Evolutionary conservation across 2,888 invertebrate species (phyloP).

Genomic region (Hypsopygia costalis): DNA sequence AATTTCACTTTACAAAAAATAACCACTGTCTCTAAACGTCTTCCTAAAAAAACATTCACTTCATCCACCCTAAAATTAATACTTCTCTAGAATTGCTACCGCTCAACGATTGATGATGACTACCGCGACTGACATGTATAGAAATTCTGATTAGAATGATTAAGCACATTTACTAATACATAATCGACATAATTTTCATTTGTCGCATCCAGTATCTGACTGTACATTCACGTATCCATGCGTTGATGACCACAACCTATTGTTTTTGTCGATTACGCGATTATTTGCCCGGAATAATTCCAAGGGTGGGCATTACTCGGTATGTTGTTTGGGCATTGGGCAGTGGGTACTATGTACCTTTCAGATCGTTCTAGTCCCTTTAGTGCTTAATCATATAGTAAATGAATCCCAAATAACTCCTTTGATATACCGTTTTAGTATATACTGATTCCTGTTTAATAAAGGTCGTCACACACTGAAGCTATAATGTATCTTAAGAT

Average conservation of each 20-base stretch:
- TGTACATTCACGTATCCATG: conserved; percentile 16
- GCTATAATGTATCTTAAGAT: too few species aligned
- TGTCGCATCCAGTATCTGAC: conserved; percentile 34
- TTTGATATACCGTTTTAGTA: conserved; percentile 2
- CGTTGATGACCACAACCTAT: conserved; percentile 21
- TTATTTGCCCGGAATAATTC: conserved; percentile 55
- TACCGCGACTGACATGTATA: too few species aligned
- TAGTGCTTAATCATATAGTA: conserved; percentile 4
- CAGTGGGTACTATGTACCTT: conserved; percentile 6
- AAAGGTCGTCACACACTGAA: too few species aligned
- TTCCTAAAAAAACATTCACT: too few species aligned
- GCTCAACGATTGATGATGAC: too few species aligned
- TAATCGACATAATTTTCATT: too few species aligned
- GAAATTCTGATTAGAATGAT: too few species aligned
- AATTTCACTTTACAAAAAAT: too few species aligned
- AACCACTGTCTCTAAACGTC: too few species aligned
- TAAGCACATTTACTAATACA: too few species aligned
- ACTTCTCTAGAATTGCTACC: too few species aligned
- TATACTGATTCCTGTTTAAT: conserved; percentile 1
- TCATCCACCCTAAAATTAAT: too few species aligned
- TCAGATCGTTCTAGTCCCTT: conserved; percentile 1
- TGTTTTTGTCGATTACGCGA: conserved; percentile 43
- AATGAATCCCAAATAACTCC: conserved; percentile 4
- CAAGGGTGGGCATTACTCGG: conserved; percentile 21
- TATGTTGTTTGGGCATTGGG: conserved; percentile 14